Conservation (phyloP, 2,888 invertebrate genomes). For the Standfussiana lucernea region DNA sequence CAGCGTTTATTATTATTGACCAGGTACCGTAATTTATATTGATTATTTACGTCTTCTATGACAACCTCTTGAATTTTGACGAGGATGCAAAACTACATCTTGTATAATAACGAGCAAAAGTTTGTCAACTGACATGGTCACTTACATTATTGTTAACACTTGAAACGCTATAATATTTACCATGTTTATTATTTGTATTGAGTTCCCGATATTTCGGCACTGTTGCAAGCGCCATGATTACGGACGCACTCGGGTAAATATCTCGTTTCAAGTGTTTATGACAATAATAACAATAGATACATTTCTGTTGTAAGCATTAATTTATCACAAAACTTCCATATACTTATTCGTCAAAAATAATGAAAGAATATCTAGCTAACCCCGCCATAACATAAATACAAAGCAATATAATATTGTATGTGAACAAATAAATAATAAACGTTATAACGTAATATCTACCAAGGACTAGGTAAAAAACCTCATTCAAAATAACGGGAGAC, state of each 20-base stretch:
- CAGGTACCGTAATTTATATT: too few species aligned
- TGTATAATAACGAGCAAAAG: neutral
- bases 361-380: conserved; percentile 32
- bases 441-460: conserved; percentile 54
- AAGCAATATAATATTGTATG: conserved; percentile 59
- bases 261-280: neutral
- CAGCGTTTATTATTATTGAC: too few species aligned
- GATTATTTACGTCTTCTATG: too few species aligned
- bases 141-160: neutral
- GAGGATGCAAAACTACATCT: too few species aligned
- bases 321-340: neutral
- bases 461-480: conserved; percentile 64
- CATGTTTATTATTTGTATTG: neutral
- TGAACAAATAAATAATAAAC: conserved; percentile 63
- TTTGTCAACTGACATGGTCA: neutral
- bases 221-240: neutral
- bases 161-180: neutral
- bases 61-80: too few species aligned
- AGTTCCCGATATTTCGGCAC: neutral
- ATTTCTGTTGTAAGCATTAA: conserved; percentile 1
- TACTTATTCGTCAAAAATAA: neutral
- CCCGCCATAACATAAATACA: conserved; percentile 64
- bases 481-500: conserved; percentile 57
- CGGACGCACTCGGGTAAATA: neutral
- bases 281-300: neutral